Base-by-base conservation (phyloP, 92 coral and sea anemone genomes). In the Actinostola sp. region DNA sequence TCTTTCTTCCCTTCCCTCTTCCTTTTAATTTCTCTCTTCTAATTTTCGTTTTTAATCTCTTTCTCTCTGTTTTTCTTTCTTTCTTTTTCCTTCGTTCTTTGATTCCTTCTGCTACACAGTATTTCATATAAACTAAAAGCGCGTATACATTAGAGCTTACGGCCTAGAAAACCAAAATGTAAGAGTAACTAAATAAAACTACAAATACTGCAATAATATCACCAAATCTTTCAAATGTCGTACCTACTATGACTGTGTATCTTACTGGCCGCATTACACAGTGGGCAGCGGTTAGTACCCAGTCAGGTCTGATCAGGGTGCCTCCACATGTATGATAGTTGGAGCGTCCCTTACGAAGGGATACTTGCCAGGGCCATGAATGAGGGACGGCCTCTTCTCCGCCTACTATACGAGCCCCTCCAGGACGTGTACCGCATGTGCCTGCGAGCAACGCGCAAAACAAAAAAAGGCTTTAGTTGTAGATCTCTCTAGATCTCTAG, bases 311-410 rank as follows among this genome's bases (percentile, higher is more conserved):
- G 24, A 89, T 81, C 23, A 89, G 84, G 32, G 94, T 67, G 31
- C 89, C 94, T 1, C 94, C 94, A 56, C 94, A 89, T 19, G 80
- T 79, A 32, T 89, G 91, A 31, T 61, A 73, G 25, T 73, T 73
- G 6, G 79, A 61, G 0, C 55, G 41, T 26, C 94, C 88, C 4
- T 76, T 72, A 8, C 94, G 94, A 16, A 89, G 80, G 36, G 94
- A 85, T 19, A 82, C 75, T 36, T 71, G 90, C 94, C 94, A 89
- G 41, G 91, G 94, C 94, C 94, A 89, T 23, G 94, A 66, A 53
- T 89, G 67, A 0, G 94, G 86, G 20, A 66, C 49, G 24, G 94
- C 94, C 13, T 89, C 78, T n/a, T 81, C 50, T 11, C 94, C 94
- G 21, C 87, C 87, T 11, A 89, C 88, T 12, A 89, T 84, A 20